These are phyloP conservation scores for Laticauda laticaudata DNA, from an alignment of 2,113 vertebrate genomes.

Conservation along the genomic window DNA sequence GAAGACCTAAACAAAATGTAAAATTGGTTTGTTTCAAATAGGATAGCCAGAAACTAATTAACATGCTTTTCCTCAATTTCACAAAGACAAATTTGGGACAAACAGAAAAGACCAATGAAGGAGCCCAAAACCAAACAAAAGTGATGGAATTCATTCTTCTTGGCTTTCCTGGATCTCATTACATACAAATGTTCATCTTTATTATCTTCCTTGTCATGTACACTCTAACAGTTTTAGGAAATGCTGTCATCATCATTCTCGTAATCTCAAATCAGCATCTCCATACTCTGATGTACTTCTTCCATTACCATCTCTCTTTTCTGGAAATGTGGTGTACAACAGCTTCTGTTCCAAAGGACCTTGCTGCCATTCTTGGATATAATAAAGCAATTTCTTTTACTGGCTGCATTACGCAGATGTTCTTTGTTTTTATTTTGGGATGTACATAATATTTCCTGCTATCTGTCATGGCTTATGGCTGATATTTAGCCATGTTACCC, in stretches of 20 bases:
- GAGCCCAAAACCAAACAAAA: background rate
- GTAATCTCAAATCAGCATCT: background rate
- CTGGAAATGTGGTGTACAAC: slow-evolving; percentile 38
- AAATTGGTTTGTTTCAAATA: background rate
- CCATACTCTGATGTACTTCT: slow-evolving; percentile 36
- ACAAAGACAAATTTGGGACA: background rate
- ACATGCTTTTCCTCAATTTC: background rate
- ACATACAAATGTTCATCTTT: slow-evolving; percentile 26
- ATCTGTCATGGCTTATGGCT: slow-evolving; percentile 34
- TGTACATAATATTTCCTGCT: slow-evolving; percentile 20
- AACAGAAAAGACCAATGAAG: background rate
- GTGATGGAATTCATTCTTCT: slow-evolving; percentile 41
- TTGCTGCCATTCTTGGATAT: background rate
- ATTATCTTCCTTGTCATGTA: slow-evolving; percentile 18
- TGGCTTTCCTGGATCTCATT: slow-evolving; percentile 27
- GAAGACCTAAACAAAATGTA: background rate
- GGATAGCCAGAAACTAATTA: background rate
- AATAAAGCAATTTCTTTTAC: slow-evolving; percentile 10
- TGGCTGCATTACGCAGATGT: slow-evolving; percentile 29
- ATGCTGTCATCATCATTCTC: slow-evolving; percentile 21
- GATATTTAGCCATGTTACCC: slow-evolving; percentile 32
- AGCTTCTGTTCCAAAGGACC: slow-evolving; percentile 19
- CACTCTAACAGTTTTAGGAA: slow-evolving; percentile 9
- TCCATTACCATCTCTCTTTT: slow-evolving; percentile 39
- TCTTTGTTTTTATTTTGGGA: slow-evolving; percentile 11